These are phyloP conservation scores for Mercenaria mercenaria DNA, from an alignment of 1,140 invertebrate species.

Conservation along the genomic window DNA sequence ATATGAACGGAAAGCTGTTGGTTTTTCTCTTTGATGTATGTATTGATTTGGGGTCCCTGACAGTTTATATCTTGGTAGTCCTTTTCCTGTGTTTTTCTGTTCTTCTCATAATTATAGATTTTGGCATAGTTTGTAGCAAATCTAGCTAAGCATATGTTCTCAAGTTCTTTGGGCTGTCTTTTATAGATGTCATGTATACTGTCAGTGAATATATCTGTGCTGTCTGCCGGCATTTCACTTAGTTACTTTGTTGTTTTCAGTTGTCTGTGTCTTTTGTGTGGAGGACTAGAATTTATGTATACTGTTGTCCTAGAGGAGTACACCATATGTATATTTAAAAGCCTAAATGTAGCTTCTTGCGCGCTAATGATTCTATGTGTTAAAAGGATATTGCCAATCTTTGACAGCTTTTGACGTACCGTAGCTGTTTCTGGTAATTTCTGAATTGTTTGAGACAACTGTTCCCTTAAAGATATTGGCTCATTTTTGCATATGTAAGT, in stretches of 20 bases:
- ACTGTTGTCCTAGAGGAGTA: neutral
- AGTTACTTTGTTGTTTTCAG: neutral
- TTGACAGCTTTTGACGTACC: neutral
- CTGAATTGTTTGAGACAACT: neutral
- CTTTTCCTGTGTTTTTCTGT: neutral
- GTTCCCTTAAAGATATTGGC: neutral
- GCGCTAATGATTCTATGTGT: neutral
- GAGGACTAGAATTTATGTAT: neutral
- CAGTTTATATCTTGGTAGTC: too few relatives aligned
- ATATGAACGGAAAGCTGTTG: too few relatives aligned
- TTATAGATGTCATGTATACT: neutral
- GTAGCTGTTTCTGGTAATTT: neutral
- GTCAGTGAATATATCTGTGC: neutral
- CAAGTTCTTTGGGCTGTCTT: neutral
- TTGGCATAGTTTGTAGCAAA: neutral
- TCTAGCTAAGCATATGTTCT: neutral
- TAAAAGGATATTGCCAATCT: conserved; percentile 10
- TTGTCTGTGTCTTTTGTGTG: neutral
- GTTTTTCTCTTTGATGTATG: too few relatives aligned
- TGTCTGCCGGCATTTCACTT: neutral
- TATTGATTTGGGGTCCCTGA: too few relatives aligned
- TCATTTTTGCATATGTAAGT: conserved; percentile 25
- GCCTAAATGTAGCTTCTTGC: conserved; percentile 26
- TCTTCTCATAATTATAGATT: neutral
- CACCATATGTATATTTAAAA: neutral